Evolutionary conservation across 1,140 invertebrate species (phyloP).

Genomic region (Phenacoccus solenopsis): DNA sequence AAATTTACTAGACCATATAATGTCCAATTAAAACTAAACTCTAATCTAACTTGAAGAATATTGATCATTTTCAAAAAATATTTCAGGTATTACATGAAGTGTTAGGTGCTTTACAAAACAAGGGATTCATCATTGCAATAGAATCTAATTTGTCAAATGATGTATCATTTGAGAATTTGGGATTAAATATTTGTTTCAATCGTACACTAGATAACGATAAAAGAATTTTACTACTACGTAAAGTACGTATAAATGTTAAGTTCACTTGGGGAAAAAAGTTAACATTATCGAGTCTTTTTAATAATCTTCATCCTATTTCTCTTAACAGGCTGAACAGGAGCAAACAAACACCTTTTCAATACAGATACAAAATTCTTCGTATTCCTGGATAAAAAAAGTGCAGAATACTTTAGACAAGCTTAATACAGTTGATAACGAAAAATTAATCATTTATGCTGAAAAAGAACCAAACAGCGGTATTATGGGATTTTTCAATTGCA

Average conservation of each 20-base stretch:
- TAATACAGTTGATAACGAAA: constrained; percentile 31
- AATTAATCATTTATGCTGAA: constrained; percentile 44
- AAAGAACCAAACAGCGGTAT: constrained; percentile 58
- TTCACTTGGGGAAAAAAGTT: no score
- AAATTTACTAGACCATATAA: no score
- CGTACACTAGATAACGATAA: background rate
- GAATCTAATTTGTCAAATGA: background rate
- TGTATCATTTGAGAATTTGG: background rate
- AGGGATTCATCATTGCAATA: background rate
- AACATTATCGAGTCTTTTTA: no score
- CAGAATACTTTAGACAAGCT: constrained; percentile 42
- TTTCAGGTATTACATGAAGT: background rate
- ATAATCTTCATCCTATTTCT: background rate
- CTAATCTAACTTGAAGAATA: no score
- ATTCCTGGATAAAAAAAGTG: constrained; percentile 38
- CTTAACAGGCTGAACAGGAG: background rate
- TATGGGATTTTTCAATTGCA: constrained; percentile 64
- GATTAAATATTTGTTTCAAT: background rate
- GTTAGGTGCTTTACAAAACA: background rate
- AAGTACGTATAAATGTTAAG: background rate
- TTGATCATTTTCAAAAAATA: no score
- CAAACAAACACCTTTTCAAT: background rate
- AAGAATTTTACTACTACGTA: background rate
- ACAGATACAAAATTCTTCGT: background rate
- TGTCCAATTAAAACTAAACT: no score